Evolutionary conservation across 2,888 invertebrate species (phyloP), one percentile per base, ranked within the genome.

Genomic region (Philereme transversata): DNA sequence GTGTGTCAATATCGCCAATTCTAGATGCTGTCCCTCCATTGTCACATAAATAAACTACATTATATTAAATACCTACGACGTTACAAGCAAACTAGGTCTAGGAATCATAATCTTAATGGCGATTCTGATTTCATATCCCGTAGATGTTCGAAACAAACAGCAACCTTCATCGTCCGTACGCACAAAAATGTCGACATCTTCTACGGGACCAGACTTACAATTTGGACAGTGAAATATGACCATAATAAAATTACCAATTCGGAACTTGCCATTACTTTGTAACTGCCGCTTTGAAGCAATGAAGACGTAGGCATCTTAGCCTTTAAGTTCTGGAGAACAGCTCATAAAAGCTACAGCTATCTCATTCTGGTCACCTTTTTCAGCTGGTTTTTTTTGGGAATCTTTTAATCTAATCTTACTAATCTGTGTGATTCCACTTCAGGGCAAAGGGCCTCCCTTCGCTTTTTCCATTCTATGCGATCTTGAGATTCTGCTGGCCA

Each of bases 161-260:
- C 55, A 53, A 53, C 35, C 11, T 43, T 36, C 48, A 49, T 56
- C 5, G 44, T 56, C 36, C 48, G 58, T 51, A 67, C 69, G 71
- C 67, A 67, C 71, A 69, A 67, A 63, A 69, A 69, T 67, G 65
- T 50, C n/a, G n/a, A 40, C 34, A 41, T 38, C 71, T 69, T 38
- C 71, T 69, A 71, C 68, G 69, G 69, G 65, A 65, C 60, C 67
- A 61, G 44, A 53, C 36, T 56, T 10, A 41, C 54, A 55, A 55
- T 47, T 22, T 62, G 62, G 34, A 46, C 35, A 51, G 51, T 51
- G 41, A 57, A 51, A 46, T 57, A 57, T 51, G 22, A 46, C 34
- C 50, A 44, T 57, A 57, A 51, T 51, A 47, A 57, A 48, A 44
- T 41, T 54, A 54, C 38, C n/a, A 51, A 51, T 57, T 71, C 65